phyloP scores from a whole-genome alignment of 64 coral and sea anemone genomes.

The Stichodactyla mertensii region DNA sequence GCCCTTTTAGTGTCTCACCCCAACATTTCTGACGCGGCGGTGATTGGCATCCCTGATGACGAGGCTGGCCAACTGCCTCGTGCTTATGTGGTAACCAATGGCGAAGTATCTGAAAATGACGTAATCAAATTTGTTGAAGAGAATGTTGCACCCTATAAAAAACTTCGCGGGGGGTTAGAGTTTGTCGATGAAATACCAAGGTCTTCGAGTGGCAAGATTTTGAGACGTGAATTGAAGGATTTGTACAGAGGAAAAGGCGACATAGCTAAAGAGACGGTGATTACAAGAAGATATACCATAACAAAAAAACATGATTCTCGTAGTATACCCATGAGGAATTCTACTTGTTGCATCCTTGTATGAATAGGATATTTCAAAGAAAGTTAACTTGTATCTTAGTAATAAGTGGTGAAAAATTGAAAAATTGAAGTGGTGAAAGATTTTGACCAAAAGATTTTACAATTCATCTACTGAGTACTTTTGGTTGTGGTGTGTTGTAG shows the following conservation, averaged over 20 bases:
- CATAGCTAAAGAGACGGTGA: background rate
- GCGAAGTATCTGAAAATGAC: slow-evolving; percentile 25
- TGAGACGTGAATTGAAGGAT: slow-evolving; percentile 40
- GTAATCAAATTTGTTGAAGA: slow-evolving; percentile 33
- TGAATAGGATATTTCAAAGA: background rate
- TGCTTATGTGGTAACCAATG: slow-evolving; percentile 48
- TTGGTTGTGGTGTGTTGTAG: too few species aligned
- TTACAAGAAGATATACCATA: slow-evolving; percentile 26
- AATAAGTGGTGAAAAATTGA: too few species aligned
- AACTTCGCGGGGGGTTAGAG: slow-evolving; percentile 61
- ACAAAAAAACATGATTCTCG: slow-evolving; percentile 4
- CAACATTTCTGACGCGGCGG: slow-evolving; percentile 60
- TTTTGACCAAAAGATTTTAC: too few species aligned
- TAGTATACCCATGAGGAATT: background rate
- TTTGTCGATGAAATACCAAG: slow-evolving; percentile 71
- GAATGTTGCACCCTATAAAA: slow-evolving; percentile 58
- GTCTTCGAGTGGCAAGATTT: slow-evolving; percentile 55
- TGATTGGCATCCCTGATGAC: slow-evolving; percentile 59
- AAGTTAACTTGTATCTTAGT: background rate
- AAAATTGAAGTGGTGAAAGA: too few species aligned
- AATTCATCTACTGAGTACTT: too few species aligned
- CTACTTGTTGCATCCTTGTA: background rate
- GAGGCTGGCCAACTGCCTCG: slow-evolving; percentile 55
- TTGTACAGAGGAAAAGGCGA: background rate
- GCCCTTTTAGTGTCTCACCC: slow-evolving; percentile 58